Evolutionary conservation across 2,888 invertebrate species (phyloP).

Genomic region (Eupithecia tripunctaria): DNA sequence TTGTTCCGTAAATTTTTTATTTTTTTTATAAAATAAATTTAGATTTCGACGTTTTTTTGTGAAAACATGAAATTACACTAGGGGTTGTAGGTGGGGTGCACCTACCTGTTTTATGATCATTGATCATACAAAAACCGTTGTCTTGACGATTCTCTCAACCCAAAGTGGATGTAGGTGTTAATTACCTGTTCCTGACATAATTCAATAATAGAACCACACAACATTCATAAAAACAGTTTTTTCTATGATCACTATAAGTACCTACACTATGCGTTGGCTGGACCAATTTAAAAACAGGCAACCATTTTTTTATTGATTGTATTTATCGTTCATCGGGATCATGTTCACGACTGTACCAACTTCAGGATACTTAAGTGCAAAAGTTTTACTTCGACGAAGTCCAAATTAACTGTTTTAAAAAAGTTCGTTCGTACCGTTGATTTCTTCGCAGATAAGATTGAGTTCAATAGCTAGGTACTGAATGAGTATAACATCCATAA

Average conservation of each 20-base stretch:
- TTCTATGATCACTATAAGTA: background rate
- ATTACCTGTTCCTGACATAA: background rate
- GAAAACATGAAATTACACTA: no score
- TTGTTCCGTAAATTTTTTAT: no score
- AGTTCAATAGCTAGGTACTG: background rate
- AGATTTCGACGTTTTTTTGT: no score
- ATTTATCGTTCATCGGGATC: background rate
- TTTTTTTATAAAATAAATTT: no score
- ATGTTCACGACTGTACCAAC: constrained; percentile 8
- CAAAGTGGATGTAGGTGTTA: background rate
- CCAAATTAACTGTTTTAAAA: constrained; percentile 3
- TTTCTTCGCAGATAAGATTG: background rate
- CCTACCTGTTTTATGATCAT: background rate
- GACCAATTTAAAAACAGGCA: background rate
- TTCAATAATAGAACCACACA: background rate
- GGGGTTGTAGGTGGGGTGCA: no score
- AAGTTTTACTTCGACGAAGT: constrained; percentile 3
- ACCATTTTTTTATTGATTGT: background rate
- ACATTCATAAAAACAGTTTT: background rate
- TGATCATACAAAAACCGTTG: background rate
- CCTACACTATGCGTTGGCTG: background rate
- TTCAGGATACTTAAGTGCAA: constrained; percentile 4
- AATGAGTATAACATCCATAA: no score
- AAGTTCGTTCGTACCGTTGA: background rate
- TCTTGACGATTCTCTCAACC: background rate